Evolutionary conservation across 2,797 vertebrate genomes (phyloP).

Genomic region (Gymnodraco acuticeps): DNA sequence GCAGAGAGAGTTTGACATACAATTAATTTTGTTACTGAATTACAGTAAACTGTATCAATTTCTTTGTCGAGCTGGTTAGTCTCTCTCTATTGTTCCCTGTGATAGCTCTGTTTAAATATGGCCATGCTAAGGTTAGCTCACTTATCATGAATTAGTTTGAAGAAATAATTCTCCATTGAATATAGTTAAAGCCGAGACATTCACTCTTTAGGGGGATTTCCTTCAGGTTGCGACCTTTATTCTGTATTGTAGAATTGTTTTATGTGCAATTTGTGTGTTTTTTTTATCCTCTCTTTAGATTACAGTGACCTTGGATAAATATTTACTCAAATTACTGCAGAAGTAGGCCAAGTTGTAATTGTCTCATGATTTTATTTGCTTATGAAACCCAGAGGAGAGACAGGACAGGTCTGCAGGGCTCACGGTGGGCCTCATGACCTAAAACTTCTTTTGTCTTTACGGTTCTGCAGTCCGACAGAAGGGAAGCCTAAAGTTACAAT

Average conservation of each 20-base stretch:
- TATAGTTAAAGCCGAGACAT: not conserved
- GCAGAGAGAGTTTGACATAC: not conserved
- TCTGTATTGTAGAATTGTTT: too few species aligned
- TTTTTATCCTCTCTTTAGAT: not conserved
- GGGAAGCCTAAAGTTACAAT: slow-evolving; percentile 7
- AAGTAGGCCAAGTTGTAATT: slow-evolving; percentile 13
- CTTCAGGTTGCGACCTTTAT: not conserved
- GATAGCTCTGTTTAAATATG: not conserved
- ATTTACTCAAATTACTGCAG: not conserved
- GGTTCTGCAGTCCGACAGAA: slow-evolving; percentile 5
- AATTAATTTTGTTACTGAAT: not conserved
- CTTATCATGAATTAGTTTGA: not conserved
- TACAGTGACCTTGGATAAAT: not conserved
- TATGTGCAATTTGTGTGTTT: not conserved
- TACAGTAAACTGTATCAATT: not conserved
- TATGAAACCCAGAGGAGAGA: slow-evolving; percentile 40
- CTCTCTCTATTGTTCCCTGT: not conserved
- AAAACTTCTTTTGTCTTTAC: slow-evolving; percentile 20
- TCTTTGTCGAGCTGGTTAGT: not conserved
- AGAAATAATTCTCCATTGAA: not conserved
- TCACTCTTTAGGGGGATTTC: not conserved
- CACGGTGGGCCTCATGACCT: slow-evolving; percentile 29
- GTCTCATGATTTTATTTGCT: slow-evolving; percentile 29
- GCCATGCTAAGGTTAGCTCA: not conserved
- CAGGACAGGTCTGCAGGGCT: slow-evolving; percentile 17